Conservation (phyloP, 2,113 vertebrate species). For the Ceyx cyanopectus region DNA sequence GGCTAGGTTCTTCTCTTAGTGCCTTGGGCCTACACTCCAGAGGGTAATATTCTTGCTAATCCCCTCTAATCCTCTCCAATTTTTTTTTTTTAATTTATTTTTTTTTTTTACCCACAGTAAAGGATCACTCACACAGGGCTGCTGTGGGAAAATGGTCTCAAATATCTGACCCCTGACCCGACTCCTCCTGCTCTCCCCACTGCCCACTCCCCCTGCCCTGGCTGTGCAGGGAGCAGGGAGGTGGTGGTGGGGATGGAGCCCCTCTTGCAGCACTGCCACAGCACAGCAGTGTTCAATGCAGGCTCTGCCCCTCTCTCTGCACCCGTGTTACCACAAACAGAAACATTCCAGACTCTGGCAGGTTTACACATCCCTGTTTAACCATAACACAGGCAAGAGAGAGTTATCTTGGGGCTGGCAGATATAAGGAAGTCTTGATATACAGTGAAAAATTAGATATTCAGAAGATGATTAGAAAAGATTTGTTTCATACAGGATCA, state of each 20-base stretch:
- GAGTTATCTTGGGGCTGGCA: background rate
- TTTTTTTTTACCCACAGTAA: conserved; percentile 77
- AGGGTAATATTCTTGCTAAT: conserved; percentile 84
- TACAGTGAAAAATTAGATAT: background rate
- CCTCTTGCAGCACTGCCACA: background rate
- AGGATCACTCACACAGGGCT: conserved; percentile 78
- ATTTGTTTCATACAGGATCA: background rate
- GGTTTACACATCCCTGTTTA: background rate
- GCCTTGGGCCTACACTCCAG: conserved; percentile 75
- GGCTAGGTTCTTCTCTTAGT: conserved; percentile 78
- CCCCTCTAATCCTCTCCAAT: conserved; percentile 81
- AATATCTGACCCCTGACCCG: conserved; percentile 88
- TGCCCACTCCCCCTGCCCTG: conserved; percentile 1
- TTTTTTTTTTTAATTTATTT: conserved; percentile 30
- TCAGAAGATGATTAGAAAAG: background rate
- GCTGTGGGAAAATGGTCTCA: conserved; percentile 85
- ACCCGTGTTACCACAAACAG: background rate
- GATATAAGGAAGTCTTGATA: background rate
- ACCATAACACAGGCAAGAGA: background rate
- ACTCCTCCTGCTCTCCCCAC: conserved; percentile 75
- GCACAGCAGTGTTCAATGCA: rapidly evolving
- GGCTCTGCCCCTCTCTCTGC: background rate
- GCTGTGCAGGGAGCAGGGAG: conserved; percentile 3
- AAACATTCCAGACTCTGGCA: background rate
- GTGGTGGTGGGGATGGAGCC: background rate